A percentile compares a stretch with the other conserved stretches of the same genome.
These are phyloP conservation scores for Porites rus DNA, from an alignment of 92 coral and sea anemone genomes.

Conservation along the genomic window DNA sequence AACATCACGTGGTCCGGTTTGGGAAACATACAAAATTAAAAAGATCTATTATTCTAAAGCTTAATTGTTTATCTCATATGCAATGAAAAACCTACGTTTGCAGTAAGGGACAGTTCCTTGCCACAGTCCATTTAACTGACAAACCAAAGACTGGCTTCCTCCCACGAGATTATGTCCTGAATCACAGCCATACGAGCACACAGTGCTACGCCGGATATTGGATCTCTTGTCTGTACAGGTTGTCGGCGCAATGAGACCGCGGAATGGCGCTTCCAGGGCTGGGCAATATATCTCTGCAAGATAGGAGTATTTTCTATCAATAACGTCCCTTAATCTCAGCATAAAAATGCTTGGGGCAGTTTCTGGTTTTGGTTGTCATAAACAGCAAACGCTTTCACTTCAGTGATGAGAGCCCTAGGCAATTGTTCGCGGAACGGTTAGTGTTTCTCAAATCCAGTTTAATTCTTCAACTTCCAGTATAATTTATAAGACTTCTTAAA, in stretches of 20 bases:
- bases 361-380: not conserved
- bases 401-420: no score
- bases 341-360: not conserved
- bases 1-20: no score
- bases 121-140: constrained; percentile 91
- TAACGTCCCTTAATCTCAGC: not conserved
- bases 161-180: constrained; percentile 79
- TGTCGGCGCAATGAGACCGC: constrained; percentile 73
- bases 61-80: not conserved
- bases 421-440: no score
- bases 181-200: constrained; percentile 83
- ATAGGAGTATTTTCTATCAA: not conserved
- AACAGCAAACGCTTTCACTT: no score
- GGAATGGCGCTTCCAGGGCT: constrained; percentile 88
- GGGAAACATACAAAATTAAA: no score
- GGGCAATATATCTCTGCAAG: constrained; percentile 91
- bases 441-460: no score
- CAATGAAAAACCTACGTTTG: constrained; percentile 69
- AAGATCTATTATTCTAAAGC: no score
- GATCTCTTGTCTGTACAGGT: constrained; percentile 73
- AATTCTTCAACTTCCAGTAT: no score
- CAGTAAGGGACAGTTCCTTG: constrained; percentile 90
- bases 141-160: constrained; percentile 63
- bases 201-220: constrained; percentile 85
- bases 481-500: no score